Evolutionary conservation across 2,113 vertebrate species (phyloP).

Genomic region (Gavia stellata): DNA sequence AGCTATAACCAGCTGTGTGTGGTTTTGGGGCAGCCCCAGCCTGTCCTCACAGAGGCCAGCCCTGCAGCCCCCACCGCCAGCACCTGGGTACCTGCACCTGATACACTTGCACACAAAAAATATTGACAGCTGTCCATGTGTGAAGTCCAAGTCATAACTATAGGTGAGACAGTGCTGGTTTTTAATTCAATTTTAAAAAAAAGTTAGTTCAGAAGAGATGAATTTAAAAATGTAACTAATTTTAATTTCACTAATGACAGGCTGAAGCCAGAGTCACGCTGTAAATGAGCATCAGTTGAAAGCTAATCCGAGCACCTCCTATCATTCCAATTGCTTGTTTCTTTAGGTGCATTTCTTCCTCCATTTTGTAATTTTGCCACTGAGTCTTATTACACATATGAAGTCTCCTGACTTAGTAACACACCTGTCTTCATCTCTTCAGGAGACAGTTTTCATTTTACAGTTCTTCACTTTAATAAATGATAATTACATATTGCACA

Average conservation of each 20-base stretch:
- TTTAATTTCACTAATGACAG: background rate
- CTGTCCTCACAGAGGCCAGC: background rate
- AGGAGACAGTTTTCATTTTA: background rate
- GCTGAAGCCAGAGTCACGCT: background rate
- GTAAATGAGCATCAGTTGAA: background rate
- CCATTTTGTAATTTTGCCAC: background rate
- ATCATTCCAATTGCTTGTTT: background rate
- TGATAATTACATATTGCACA: background rate
- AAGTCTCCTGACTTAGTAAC: background rate
- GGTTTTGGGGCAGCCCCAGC: background rate
- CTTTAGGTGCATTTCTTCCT: background rate
- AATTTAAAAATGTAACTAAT: background rate
- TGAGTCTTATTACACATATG: background rate
- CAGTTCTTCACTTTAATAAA: background rate
- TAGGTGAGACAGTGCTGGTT: background rate
- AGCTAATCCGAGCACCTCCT: background rate
- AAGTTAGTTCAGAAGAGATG: background rate
- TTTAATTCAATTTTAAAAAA: background rate
- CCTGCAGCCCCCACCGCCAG: background rate
- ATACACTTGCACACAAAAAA: background rate
- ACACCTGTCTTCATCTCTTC: background rate
- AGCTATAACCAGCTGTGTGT: background rate
- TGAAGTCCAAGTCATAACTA: background rate
- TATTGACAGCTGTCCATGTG: background rate
- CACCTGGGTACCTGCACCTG: fast-evolving